Conservation (phyloP, 2,888 invertebrate genomes). For the Stictocephala bisonia region DNA sequence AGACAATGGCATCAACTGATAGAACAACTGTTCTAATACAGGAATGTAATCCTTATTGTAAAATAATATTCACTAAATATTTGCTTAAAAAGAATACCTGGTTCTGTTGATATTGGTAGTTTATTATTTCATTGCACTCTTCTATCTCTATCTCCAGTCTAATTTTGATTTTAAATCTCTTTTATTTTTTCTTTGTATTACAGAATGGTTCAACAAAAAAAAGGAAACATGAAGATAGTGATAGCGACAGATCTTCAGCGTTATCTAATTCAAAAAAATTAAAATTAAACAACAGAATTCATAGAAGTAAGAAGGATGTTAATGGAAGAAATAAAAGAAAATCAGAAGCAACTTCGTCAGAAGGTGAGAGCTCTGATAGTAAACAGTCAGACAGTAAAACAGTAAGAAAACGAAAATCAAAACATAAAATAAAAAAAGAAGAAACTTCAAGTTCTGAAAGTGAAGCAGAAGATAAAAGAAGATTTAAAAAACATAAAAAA, state of each 20-base stretch:
- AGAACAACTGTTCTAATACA: no score
- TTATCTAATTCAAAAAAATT: not conserved
- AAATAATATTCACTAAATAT: no score
- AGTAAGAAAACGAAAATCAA: not conserved
- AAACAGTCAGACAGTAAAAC: not conserved
- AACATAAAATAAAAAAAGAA: not conserved
- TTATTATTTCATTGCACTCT: no score
- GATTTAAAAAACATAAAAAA: not conserved
- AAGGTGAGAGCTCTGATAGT: conserved; percentile 1
- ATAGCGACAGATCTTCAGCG: conserved; percentile 1
- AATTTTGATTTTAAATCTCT: no score
- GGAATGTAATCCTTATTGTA: no score
- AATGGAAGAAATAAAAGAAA: conserved; percentile 3
- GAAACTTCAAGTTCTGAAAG: not conserved
- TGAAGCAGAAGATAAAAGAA: not conserved
- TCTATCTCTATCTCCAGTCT: no score
- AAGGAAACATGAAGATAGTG: not conserved
- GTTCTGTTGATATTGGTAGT: no score
- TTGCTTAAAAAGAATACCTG: no score
- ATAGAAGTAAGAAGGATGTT: not conserved
- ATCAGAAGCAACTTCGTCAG: not conserved
- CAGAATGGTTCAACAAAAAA: not conserved
- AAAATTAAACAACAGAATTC: not conserved
- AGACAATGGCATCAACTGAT: no score
- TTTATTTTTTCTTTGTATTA: not conserved